These are phyloP conservation scores for Cephalopholis sonnerati DNA, from an alignment of 2,113 vertebrate species.

Conservation along the genomic window DNA sequence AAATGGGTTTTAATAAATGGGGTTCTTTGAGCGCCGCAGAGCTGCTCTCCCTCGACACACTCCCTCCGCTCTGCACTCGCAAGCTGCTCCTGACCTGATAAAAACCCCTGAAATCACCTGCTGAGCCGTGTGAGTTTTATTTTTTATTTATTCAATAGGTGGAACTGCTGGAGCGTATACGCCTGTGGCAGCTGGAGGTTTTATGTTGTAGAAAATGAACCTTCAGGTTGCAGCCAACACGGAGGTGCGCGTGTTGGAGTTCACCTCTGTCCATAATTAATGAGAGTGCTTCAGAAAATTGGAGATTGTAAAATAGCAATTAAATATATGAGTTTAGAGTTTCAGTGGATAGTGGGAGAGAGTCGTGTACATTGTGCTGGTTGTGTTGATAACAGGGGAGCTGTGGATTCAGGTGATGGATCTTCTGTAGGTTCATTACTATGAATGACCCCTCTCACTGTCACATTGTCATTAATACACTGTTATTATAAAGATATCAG, in stretches of 20 bases:
- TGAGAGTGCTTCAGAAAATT: constrained; percentile 1
- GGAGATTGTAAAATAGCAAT: constrained; percentile 24
- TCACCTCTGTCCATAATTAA: constrained; percentile 24
- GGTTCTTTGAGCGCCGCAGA: constrained; percentile 30
- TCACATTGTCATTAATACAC: too few species aligned
- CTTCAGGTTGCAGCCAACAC: constrained; percentile 8
- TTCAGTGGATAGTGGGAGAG: not conserved
- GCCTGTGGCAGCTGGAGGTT: constrained; percentile 41
- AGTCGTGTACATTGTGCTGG: not conserved
- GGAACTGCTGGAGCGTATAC: constrained; percentile 23
- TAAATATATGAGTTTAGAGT: not conserved
- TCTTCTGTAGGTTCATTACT: not conserved
- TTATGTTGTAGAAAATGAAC: constrained; percentile 43
- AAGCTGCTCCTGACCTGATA: constrained; percentile 65
- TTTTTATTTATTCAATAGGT: constrained; percentile 38
- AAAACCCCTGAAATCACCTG: constrained; percentile 42
- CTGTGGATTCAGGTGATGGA: not conserved
- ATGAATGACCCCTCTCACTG: not conserved
- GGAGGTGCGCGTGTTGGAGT: not conserved
- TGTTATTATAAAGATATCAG: not conserved
- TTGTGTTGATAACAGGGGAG: not conserved
- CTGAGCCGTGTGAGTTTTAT: constrained; percentile 24
- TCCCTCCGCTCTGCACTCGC: constrained; percentile 15
- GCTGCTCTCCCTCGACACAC: constrained; percentile 25
- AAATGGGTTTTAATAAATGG: constrained; percentile 55